These are phyloP conservation scores for Gopherus evgoodei DNA, from an alignment of 2,113 vertebrate genomes.

Conservation along the genomic window DNA sequence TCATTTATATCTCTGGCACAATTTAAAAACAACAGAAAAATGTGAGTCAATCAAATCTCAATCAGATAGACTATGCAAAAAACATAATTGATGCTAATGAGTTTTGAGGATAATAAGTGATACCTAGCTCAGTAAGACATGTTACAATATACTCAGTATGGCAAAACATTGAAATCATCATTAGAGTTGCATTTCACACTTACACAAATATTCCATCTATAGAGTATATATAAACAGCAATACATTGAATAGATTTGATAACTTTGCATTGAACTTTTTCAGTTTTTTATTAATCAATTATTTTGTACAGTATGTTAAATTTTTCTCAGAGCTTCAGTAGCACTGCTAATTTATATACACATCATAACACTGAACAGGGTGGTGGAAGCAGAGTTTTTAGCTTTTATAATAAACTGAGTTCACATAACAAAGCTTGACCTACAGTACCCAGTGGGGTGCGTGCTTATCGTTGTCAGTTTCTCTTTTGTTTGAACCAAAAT, in stretches of 20 bases:
- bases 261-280: not conserved
- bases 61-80: not conserved
- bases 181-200: not conserved
- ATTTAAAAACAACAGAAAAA: not conserved
- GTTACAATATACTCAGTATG: fast-evolving
- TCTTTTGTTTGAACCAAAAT: not conserved
- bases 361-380: not conserved
- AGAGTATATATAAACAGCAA: not conserved
- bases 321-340: not conserved
- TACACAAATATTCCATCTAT: not conserved
- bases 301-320: not conserved
- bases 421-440: not conserved
- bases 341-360: not conserved
- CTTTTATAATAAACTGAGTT: not conserved
- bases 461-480: not conserved
- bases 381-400: not conserved
- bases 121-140: not conserved
- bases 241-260: not conserved
- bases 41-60: not conserved
- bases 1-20: not conserved
- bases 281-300: not conserved
- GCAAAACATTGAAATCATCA: not conserved
- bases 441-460: fast-evolving
- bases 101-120: not conserved
- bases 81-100: not conserved